These are phyloP conservation scores for Xiphophorus maculatus DNA, from an alignment of 2,113 vertebrate species.

Conservation along the genomic window DNA sequence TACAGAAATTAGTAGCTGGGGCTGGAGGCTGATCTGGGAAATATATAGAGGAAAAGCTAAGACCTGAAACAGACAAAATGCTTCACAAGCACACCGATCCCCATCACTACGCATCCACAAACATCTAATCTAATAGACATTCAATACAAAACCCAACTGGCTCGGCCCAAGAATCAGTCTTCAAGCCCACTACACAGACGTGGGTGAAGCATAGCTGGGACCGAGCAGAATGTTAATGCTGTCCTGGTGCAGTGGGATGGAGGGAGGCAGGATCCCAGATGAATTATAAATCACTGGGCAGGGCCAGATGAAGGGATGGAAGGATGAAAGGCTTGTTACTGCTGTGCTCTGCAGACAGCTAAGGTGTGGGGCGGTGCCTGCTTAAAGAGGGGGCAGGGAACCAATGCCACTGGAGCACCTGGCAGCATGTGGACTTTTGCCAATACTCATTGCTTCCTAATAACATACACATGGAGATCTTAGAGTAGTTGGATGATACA, in stretches of 20 bases:
- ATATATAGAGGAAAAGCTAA: conserved; percentile 25
- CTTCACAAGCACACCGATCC: conserved; percentile 46
- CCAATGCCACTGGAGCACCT: conserved; percentile 48
- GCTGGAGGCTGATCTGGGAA: conserved; percentile 52
- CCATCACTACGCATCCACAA: conserved; percentile 47
- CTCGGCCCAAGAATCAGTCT: conserved; percentile 58
- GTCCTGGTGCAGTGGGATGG: conserved; percentile 75
- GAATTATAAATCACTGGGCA: conserved; percentile 84
- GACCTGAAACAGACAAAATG: conserved; percentile 39
- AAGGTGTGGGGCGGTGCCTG: conserved; percentile 67
- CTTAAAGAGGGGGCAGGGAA: conserved; percentile 65
- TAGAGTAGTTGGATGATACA: conserved; percentile 1
- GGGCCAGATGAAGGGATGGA: conserved; percentile 69
- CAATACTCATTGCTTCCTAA: background rate
- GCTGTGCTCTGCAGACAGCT: conserved; percentile 60
- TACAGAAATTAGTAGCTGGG: conserved; percentile 28
- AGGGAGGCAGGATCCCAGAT: conserved; percentile 76
- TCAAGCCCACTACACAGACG: conserved; percentile 57
- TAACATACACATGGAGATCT: background rate
- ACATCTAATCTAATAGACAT: conserved; percentile 51
- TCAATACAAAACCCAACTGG: conserved; percentile 64
- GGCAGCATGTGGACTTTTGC: conserved; percentile 19
- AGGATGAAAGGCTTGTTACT: conserved; percentile 71
- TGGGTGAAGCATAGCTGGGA: conserved; percentile 71
- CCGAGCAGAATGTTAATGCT: conserved; percentile 79